Percentiles rank a stretch among this genome's conserved stretches.
These are phyloP conservation scores for Halictus rubicundus DNA, from an alignment of 1,140 invertebrate species.

Conservation along the genomic window DNA sequence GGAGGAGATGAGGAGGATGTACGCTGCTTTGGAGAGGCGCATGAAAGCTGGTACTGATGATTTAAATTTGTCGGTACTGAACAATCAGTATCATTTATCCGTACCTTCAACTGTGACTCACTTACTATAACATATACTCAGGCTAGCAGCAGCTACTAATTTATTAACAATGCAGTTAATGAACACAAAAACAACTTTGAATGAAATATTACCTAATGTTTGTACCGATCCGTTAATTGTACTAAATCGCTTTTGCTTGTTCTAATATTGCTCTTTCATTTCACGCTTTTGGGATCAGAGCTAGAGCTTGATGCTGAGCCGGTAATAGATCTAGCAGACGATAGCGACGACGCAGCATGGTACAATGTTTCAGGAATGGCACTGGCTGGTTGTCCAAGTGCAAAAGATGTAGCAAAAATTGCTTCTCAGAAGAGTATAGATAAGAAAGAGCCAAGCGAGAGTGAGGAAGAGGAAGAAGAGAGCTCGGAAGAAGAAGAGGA, in stretches of 20 bases:
- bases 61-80: neutral
- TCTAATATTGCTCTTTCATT: constrained; percentile 62
- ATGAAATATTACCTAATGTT: neutral
- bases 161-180: constrained; percentile 8
- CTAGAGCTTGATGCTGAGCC: constrained; percentile 60
- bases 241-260: constrained; percentile 18
- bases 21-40: constrained; percentile 86
- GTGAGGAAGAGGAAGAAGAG: constrained; percentile 84
- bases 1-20: constrained; percentile 89
- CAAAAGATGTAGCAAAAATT: constrained; percentile 77
- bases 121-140: neutral
- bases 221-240: neutral
- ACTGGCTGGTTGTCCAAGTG: constrained; percentile 79
- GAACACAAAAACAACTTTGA: neutral
- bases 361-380: constrained; percentile 80
- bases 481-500: constrained; percentile 83
- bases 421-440: constrained; percentile 78
- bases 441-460: constrained; percentile 61
- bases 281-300: constrained; percentile 51
- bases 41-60: constrained; percentile 77
- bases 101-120: neutral
- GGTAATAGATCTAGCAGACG: constrained; percentile 71
- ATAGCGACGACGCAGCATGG: constrained; percentile 70
- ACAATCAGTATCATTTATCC: neutral
- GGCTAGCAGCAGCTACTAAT: neutral